Percentiles rank a stretch among this genome's conserved stretches.
Conservation (phyloP, 2,113 vertebrate genomes). For the Ictalurus punctatus region DNA sequence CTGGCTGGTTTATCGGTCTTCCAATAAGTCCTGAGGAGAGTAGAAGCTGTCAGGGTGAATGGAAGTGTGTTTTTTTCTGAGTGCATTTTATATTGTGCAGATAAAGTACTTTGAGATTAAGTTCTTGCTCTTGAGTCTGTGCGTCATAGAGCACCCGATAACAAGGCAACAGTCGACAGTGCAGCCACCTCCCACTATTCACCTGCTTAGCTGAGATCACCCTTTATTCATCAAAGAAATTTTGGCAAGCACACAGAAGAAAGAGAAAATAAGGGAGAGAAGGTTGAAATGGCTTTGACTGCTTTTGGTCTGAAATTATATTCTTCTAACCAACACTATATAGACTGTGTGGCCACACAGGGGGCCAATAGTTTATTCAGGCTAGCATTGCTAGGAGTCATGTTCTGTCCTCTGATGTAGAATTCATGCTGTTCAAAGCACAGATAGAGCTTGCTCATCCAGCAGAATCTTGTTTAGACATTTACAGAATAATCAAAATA, state of each 20-base stretch:
- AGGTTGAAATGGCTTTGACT: constrained; percentile 33
- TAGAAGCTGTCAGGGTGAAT: not conserved
- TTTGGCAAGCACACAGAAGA: constrained; percentile 31
- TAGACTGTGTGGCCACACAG: not conserved
- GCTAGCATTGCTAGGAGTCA: constrained; percentile 23
- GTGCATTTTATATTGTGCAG: constrained; percentile 18
- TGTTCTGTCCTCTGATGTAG: constrained; percentile 34
- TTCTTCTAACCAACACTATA: constrained; percentile 38
- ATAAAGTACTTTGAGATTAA: constrained; percentile 3
- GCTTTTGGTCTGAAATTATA: constrained; percentile 42
- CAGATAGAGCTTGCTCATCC: not conserved
- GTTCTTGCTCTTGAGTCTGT: not conserved
- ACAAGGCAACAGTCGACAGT: constrained; percentile 24
- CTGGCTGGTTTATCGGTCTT: not conserved
- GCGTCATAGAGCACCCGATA: not conserved
- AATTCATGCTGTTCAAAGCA: not conserved
- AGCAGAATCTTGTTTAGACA: not conserved
- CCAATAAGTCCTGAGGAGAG: not conserved
- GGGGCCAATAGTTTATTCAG: constrained; percentile 29
- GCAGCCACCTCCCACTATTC: constrained; percentile 26
- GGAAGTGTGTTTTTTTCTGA: not conserved
- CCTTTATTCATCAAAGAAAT: constrained; percentile 56
- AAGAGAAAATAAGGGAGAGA: not conserved
- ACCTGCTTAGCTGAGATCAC: constrained; percentile 50
- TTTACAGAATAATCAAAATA: not conserved